Conservation (phyloP, 2,888 invertebrate species). For the Cybosia mesomella region DNA sequence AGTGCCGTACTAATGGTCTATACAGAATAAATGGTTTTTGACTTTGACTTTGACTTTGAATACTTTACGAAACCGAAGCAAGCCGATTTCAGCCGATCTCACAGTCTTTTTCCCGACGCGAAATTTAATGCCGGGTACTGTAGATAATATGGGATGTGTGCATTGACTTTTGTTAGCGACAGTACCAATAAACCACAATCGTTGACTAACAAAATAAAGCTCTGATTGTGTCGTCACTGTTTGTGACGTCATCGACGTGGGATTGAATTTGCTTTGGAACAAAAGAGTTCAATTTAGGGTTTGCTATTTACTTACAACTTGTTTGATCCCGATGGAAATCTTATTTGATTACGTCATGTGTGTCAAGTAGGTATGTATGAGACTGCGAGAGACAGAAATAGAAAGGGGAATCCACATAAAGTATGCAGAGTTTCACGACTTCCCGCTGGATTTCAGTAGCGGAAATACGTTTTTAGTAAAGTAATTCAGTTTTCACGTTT, state of each 20-base stretch:
- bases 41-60: too few relatives aligned
- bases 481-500: too few relatives aligned
- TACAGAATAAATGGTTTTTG: too few relatives aligned
- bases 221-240: conserved; percentile 30
- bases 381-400: too few relatives aligned
- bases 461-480: too few relatives aligned
- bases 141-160: background rate
- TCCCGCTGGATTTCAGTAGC: too few relatives aligned
- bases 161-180: conserved; percentile 13
- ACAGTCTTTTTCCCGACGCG: background rate
- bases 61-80: too few relatives aligned
- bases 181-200: conserved; percentile 2
- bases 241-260: conserved; percentile 39
- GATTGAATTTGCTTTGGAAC: conserved; percentile 50
- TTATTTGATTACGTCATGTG: background rate
- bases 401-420: too few relatives aligned
- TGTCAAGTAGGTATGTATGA: too few relatives aligned
- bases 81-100: background rate
- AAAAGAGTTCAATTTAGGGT: conserved; percentile 44
- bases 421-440: too few relatives aligned
- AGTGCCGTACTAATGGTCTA: too few relatives aligned
- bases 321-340: conserved; percentile 23
- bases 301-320: conserved; percentile 42
- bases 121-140: background rate
- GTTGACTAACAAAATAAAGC: conserved; percentile 28